Evolutionary conservation across 2,797 vertebrate species (phyloP), one percentile per base, ranked within the genome.

Genomic region (Anguilla marmorata): DNA sequence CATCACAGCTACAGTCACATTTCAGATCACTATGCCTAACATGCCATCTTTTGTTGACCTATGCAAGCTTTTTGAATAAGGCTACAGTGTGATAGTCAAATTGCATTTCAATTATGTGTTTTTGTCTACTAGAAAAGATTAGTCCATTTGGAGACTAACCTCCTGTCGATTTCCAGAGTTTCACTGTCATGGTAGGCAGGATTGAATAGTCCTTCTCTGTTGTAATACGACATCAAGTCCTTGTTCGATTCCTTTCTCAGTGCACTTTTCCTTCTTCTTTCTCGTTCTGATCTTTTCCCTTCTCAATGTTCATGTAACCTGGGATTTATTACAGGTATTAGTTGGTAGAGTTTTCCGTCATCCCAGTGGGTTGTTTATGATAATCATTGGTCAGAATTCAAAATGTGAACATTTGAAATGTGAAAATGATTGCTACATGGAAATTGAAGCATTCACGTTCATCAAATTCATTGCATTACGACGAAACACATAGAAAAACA

Each of bases 121-220:
- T 41, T 76, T 76, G 14, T 37, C 72, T 8, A 74, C 2, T 3
- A 16, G 16, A 76, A 54, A 21, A 80, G 37, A 80, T 19, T 16
- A 50, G 54, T 27, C 41, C 48, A 50, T 27, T 37, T 41, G 66
- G 16, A 63, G 50, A 88, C 94, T 89, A 93, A 98, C 98, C 95
- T 92, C 92, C 93, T 96, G 90, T 96, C 94, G 48, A 96, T 92
- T 92, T 97, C 96, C 91, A 95, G 88, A 0, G 96, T 97, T 84
- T 97, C 95, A 0, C 95, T 96, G 91, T 96, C 96, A 91, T 96
- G 95, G 90, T 97, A 97, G 88, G 92, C 96, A 85, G 85, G 91
- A 93, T 95, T 95, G 90, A 93, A 91, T 76, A 93, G 66, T 86
- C 94, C 95, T 52, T 92, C 87, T 12, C 56, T 90, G 88, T 89